phyloP scores from a whole-genome alignment of 2,888 invertebrate genomes.

The Operophtera brumata region DNA sequence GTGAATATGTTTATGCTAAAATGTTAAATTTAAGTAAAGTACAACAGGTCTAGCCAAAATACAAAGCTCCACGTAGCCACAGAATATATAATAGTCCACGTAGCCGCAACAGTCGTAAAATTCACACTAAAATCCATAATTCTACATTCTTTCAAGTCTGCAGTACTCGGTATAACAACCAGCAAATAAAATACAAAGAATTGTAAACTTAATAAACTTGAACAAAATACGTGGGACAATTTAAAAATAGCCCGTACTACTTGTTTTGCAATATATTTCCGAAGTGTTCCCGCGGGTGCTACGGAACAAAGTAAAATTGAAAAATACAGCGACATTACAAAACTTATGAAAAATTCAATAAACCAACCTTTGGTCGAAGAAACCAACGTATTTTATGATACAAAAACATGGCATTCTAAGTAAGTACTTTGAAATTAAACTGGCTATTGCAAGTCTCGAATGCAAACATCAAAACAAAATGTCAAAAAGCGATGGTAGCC shows the following conservation, averaged over 20 bases:
- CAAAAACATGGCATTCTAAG: background rate
- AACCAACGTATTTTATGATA: constrained; percentile 29
- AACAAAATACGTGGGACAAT: constrained; percentile 40
- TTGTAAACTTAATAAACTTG: constrained; percentile 30
- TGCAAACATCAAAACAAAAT: too few relatives aligned
- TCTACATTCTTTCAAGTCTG: constrained; percentile 7
- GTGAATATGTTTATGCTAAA: constrained; percentile 29
- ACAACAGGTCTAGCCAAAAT: constrained; percentile 6
- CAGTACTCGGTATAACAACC: constrained; percentile 4
- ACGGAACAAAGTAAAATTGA: constrained; percentile 42
- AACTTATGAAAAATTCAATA: constrained; percentile 48
- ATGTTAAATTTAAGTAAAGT: constrained; percentile 17
- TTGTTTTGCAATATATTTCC: constrained; percentile 43
- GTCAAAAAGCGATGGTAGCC: too few relatives aligned
- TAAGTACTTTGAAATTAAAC: too few relatives aligned
- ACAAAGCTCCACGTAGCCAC: too few relatives aligned
- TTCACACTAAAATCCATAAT: too few relatives aligned
- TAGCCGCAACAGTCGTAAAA: too few relatives aligned
- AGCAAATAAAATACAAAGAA: constrained; percentile 19
- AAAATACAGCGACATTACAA: constrained; percentile 42
- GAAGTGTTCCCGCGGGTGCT: constrained; percentile 30
- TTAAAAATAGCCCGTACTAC: constrained; percentile 34
- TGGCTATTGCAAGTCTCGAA: too few relatives aligned
- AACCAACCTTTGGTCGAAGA: too few relatives aligned
- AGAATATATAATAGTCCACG: too few relatives aligned